phyloP scores from a whole-genome alignment of 2,888 invertebrate species.

The Apodemia mormo region DNA sequence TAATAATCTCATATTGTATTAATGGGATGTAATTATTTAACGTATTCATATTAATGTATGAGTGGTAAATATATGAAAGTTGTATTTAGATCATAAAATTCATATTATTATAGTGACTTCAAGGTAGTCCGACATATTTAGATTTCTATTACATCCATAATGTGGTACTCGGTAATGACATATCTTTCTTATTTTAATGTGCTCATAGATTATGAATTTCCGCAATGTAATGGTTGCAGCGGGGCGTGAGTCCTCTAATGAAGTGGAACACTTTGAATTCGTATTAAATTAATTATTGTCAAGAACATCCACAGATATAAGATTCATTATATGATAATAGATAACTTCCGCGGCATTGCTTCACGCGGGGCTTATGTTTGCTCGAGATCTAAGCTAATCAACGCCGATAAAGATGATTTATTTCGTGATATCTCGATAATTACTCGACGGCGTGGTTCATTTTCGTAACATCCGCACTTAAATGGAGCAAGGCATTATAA shows the following conservation, averaged over 20 bases:
- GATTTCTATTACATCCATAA: slow-evolving; percentile 8
- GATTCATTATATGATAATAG: slow-evolving; percentile 18
- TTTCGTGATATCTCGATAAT: slow-evolving; percentile 18
- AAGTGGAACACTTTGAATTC: slow-evolving; percentile 5
- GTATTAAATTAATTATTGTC: slow-evolving; percentile 9
- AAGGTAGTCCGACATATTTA: slow-evolving; percentile 1
- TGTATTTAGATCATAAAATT: not conserved
- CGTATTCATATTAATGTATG: too few relatives aligned
- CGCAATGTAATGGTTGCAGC: slow-evolving; percentile 3
- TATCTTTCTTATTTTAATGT: slow-evolving; percentile 12
- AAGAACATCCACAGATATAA: slow-evolving; percentile 8
- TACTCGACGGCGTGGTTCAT: slow-evolving; percentile 4
- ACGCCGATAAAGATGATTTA: slow-evolving; percentile 17
- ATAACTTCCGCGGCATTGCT: slow-evolving; percentile 6
- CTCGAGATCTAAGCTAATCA: slow-evolving; percentile 15
- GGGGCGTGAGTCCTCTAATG: not conserved
- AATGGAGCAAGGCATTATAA: slow-evolving; percentile 3
- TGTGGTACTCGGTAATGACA: not conserved
- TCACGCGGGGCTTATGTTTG: slow-evolving; percentile 16
- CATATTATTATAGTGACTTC: not conserved
- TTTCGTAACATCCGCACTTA: slow-evolving; percentile 13
- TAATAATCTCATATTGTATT: too few relatives aligned
- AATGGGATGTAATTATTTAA: too few relatives aligned
- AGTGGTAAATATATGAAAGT: not conserved
- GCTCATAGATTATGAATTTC: slow-evolving; percentile 6